phyloP scores from a whole-genome alignment of 1,140 invertebrate genomes.

The Marisa cornuarietis region DNA sequence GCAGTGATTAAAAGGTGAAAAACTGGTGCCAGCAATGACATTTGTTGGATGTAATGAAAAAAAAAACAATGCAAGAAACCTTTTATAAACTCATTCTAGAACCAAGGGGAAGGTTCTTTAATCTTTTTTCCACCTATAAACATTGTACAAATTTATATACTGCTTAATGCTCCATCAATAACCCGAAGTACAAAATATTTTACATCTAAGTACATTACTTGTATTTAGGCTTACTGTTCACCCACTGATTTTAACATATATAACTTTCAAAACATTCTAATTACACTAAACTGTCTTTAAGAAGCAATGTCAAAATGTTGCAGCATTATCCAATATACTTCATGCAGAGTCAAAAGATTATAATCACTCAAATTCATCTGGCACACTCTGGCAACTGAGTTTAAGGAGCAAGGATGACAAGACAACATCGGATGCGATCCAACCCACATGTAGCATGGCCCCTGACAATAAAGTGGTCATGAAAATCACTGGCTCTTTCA shows the following conservation, averaged over 20 bases:
- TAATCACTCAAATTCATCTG: neutral
- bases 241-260: too few species aligned
- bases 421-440: constrained; percentile 23
- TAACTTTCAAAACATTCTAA: too few species aligned
- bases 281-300: neutral
- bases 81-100: too few species aligned
- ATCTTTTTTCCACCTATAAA: neutral
- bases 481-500: too few species aligned
- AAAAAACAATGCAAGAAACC: too few species aligned
- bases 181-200: neutral
- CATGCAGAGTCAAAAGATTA: neutral
- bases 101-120: neutral
- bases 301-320: neutral
- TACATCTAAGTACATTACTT: neutral
- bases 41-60: too few species aligned
- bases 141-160: neutral
- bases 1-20: too few species aligned
- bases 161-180: neutral
- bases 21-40: too few species aligned
- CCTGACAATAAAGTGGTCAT: constrained; percentile 16
- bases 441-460: constrained; percentile 38
- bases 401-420: constrained; percentile 42
- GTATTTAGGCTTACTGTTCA: too few species aligned
- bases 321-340: neutral
- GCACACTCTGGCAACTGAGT: too few species aligned